Conservation (phyloP, 2,113 vertebrate species). For the Calcarius ornatus region DNA sequence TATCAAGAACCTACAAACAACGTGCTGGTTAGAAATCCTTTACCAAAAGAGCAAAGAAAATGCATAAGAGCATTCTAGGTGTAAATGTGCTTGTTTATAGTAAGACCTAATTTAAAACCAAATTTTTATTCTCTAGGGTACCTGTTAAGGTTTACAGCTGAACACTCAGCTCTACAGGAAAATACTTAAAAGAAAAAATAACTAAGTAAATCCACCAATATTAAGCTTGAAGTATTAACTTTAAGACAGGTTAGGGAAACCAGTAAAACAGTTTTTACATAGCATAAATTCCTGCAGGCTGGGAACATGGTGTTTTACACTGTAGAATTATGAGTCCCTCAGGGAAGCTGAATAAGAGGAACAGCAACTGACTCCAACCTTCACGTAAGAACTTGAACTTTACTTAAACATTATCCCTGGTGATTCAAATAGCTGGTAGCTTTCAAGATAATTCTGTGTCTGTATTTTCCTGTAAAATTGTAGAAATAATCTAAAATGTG, state of each 20-base stretch:
- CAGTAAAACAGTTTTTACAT: background rate
- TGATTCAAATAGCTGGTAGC: background rate
- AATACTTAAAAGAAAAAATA: background rate
- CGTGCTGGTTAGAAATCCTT: background rate
- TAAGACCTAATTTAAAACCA: background rate
- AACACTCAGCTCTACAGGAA: background rate
- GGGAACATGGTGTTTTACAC: background rate
- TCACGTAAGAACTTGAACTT: background rate
- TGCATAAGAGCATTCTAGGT: background rate
- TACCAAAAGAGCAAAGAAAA: background rate
- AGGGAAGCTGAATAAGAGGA: background rate
- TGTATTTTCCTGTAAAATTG: background rate
- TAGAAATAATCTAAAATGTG: background rate
- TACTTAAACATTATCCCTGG: background rate
- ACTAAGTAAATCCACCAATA: background rate
- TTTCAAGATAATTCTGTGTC: background rate
- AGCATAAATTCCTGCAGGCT: background rate
- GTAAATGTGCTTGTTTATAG: background rate
- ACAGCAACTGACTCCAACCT: background rate
- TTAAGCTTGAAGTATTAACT: background rate
- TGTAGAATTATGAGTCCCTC: accelerated
- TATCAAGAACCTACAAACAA: background rate
- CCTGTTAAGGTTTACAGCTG: background rate
- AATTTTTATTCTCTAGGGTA: background rate
- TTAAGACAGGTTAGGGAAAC: background rate